Percentiles rank a stretch among this genome's conserved stretches.
Evolutionary conservation across 2,113 vertebrate species (phyloP).

Genomic region (Coptodon bakossiorum): DNA sequence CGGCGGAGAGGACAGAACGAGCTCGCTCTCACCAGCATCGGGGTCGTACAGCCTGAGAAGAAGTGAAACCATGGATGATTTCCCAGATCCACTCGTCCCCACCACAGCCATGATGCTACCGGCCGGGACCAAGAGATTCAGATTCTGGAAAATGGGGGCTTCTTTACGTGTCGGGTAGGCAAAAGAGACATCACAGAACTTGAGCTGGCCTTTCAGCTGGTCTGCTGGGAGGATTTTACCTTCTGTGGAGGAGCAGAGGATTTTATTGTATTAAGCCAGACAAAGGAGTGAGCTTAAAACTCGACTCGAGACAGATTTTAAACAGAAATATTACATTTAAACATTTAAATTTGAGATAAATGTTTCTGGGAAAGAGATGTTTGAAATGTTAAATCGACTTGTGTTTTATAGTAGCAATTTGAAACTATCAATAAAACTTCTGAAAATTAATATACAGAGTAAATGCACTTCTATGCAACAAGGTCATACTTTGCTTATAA

Average conservation of each 20-base stretch:
- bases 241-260: constrained; percentile 63
- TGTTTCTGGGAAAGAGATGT: not conserved
- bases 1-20: not conserved
- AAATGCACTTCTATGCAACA: not conserved
- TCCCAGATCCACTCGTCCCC: constrained; percentile 90
- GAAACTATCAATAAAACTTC: not conserved
- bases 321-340: not conserved
- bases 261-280: not conserved
- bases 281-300: not conserved
- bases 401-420: not conserved
- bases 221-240: constrained; percentile 74
- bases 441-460: not conserved
- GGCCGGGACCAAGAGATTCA: constrained; percentile 83
- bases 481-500: not conserved
- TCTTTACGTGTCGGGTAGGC: constrained; percentile 88
- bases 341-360: accelerated
- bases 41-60: constrained; percentile 88
- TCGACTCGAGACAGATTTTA: not conserved
- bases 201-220: constrained; percentile 79
- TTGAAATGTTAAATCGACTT: not conserved
- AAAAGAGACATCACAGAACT: constrained; percentile 83
- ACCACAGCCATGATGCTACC: constrained; percentile 91
- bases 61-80: constrained; percentile 88
- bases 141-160: constrained; percentile 78
- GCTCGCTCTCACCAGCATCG: constrained; percentile 70